These are phyloP conservation scores for Bombus pyrosoma DNA, from an alignment of 1,140 invertebrate species.

Conservation along the genomic window DNA sequence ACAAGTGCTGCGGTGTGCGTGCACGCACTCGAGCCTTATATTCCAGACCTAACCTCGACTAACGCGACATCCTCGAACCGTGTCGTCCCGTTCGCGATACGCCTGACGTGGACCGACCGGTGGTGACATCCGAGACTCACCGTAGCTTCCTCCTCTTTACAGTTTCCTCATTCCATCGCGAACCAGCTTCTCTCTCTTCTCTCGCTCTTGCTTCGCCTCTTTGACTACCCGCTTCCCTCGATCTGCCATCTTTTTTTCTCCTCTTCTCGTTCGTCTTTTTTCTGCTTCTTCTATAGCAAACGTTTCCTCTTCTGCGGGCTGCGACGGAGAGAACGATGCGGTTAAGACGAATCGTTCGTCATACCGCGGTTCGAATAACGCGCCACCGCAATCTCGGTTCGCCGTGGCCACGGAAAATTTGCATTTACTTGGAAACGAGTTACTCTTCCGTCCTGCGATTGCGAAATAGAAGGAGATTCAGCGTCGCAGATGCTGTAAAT, in stretches of 20 bases:
- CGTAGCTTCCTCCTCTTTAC: constrained; percentile 51
- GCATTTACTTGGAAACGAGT: constrained; percentile 11
- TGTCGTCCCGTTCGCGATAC: constrained; percentile 64
- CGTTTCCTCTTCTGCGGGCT: constrained; percentile 29
- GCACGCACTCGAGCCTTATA: constrained; percentile 12
- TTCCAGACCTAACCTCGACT: constrained; percentile 31
- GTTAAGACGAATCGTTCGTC: constrained; percentile 13
- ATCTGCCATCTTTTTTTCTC: background rate
- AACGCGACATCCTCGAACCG: constrained; percentile 58
- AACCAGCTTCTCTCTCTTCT: background rate
- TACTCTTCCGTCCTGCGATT: background rate
- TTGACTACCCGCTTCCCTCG: background rate
- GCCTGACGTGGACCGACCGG: constrained; percentile 62
- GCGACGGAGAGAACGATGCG: background rate
- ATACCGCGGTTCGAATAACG: constrained; percentile 7
- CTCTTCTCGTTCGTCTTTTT: background rate
- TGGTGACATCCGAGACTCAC: constrained; percentile 63
- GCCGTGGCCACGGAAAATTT: background rate
- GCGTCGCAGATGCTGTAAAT: background rate
- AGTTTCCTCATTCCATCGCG: background rate
- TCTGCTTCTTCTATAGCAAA: background rate
- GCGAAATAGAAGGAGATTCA: background rate
- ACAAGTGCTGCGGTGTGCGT: background rate
- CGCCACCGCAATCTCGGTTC: constrained; percentile 1
- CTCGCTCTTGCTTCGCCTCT: too few relatives aligned